Conservation (phyloP, 2,888 invertebrate species). For the Tipula lateralis region DNA sequence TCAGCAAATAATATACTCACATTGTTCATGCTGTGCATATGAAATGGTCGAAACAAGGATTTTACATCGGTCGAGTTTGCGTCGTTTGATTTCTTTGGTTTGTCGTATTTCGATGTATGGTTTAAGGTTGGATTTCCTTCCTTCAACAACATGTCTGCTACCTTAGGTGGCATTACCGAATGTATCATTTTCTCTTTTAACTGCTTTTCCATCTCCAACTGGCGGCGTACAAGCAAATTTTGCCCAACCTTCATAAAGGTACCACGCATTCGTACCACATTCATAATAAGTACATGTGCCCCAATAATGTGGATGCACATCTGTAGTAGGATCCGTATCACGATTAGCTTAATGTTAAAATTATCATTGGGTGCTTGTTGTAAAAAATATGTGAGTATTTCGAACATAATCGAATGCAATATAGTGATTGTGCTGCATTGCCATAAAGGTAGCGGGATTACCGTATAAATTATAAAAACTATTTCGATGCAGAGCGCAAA, state of each 20-base stretch:
- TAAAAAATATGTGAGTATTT: conserved; percentile 57
- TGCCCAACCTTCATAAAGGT: conserved; percentile 97
- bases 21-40: conserved; percentile 94
- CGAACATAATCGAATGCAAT: conserved; percentile 79
- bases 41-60: conserved; percentile 88
- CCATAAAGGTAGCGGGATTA: conserved; percentile 87
- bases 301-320: conserved; percentile 88
- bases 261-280: conserved; percentile 85
- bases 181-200: conserved; percentile 96
- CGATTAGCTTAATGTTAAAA: conserved; percentile 56
- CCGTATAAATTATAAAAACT: conserved; percentile 84
- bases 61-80: conserved; percentile 57
- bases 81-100: conserved; percentile 38
- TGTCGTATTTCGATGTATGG: conserved; percentile 35
- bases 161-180: conserved; percentile 94
- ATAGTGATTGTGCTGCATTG: conserved; percentile 74
- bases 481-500: conserved; percentile 82
- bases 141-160: conserved; percentile 78
- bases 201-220: conserved; percentile 88
- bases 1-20: conserved; percentile 97
- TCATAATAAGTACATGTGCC: conserved; percentile 88
- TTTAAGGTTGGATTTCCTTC: conserved; percentile 54
- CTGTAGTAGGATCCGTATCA: conserved; percentile 73
- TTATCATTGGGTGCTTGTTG: neutral
- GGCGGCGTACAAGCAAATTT: conserved; percentile 80